Conservation (phyloP, 2,113 vertebrate genomes). For the Plecturocebus donacophilus region DNA sequence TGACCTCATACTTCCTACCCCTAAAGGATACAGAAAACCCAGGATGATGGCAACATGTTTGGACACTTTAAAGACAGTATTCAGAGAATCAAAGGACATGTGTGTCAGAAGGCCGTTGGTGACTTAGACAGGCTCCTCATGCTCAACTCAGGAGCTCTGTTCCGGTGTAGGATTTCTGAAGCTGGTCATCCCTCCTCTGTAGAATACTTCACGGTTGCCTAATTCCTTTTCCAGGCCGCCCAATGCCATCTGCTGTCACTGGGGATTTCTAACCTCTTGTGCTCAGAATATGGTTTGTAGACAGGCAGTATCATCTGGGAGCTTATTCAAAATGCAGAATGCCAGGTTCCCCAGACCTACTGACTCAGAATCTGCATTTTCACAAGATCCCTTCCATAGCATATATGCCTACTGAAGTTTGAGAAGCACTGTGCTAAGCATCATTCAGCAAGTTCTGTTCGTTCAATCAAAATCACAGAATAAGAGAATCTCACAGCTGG, state of each 20-base stretch:
- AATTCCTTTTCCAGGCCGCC: neutral
- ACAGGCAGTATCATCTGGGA: neutral
- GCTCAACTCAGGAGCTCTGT: neutral
- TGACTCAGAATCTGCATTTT: neutral
- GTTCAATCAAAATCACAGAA: too few relatives aligned
- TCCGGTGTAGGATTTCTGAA: neutral
- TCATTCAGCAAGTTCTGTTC: neutral
- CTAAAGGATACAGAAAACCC: neutral
- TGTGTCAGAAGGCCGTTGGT: neutral
- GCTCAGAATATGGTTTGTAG: neutral
- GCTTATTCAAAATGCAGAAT: neutral
- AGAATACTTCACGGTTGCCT: neutral
- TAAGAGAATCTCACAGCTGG: neutral
- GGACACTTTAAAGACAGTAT: neutral
- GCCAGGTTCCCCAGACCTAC: neutral
- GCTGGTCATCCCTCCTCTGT: neutral
- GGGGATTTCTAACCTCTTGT: neutral
- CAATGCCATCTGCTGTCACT: neutral
- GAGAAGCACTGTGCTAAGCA: neutral
- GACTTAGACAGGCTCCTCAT: neutral
- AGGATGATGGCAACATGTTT: neutral
- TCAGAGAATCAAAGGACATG: neutral
- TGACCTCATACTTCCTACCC: neutral
- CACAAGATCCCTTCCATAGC: neutral
- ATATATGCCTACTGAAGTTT: neutral